A percentile compares a stretch with the other conserved stretches of the same genome.
Evolutionary conservation across 2,888 invertebrate genomes (phyloP).

Genomic region (Zygaena filipendulae): DNA sequence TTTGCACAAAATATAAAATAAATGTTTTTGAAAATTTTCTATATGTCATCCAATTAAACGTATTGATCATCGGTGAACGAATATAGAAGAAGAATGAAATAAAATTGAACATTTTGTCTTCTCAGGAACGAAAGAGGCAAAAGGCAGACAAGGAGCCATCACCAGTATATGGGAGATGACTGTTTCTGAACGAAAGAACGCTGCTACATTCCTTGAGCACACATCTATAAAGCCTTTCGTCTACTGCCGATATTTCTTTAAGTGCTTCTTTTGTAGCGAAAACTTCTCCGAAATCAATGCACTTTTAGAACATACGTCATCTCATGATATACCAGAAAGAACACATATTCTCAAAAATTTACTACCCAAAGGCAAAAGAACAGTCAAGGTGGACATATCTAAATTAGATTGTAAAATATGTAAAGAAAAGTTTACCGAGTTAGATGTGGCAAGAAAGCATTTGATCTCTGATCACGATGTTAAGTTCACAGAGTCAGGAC

Average conservation of each 20-base stretch:
- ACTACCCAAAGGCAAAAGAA: conserved; percentile 39
- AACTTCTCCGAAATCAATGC: conserved; percentile 32
- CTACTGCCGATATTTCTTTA: conserved; percentile 44
- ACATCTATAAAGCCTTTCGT: conserved; percentile 40
- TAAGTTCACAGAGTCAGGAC: conserved; percentile 35
- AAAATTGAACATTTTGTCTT: conserved; percentile 7
- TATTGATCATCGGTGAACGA: too few relatives aligned
- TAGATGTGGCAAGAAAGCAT: conserved; percentile 33
- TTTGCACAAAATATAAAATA: too few relatives aligned
- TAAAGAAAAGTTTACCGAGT: conserved; percentile 19
- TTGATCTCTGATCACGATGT: conserved; percentile 26
- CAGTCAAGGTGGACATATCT: conserved; percentile 46
- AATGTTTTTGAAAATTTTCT: too few relatives aligned
- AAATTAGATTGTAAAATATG: conserved; percentile 40
- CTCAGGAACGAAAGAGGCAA: too few relatives aligned
- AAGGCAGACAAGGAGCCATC: too few relatives aligned
- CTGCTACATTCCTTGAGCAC: conserved; percentile 32
- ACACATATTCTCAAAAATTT: conserved; percentile 29
- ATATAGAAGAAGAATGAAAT: background rate
- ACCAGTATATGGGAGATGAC: conserved; percentile 52
- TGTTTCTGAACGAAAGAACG: conserved; percentile 41
- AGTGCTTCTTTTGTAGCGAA: conserved; percentile 44
- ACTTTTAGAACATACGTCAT: conserved; percentile 29
- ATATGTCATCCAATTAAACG: too few relatives aligned
- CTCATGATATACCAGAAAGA: conserved; percentile 30